Conservation (phyloP, 2,888 invertebrate species). For the Nomada fucata region DNA sequence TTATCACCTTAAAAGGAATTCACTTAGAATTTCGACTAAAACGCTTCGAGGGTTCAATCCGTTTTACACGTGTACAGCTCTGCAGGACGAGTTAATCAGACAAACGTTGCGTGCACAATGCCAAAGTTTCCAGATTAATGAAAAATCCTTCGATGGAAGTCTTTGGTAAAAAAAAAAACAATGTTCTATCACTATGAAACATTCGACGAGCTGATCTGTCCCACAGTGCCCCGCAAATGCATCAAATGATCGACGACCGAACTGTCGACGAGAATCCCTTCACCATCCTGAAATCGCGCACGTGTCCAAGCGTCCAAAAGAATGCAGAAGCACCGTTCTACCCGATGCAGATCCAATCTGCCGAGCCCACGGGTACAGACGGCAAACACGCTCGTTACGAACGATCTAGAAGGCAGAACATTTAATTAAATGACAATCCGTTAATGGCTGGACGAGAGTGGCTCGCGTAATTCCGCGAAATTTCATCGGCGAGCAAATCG, state of each 20-base stretch:
- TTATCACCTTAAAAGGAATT: too few relatives aligned
- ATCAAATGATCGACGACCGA: not conserved
- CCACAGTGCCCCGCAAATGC: too few relatives aligned
- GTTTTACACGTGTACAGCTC: too few relatives aligned
- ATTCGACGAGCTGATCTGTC: too few relatives aligned
- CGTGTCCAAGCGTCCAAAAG: not conserved
- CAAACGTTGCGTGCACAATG: too few relatives aligned
- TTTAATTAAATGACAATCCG: slow-evolving; percentile 66
- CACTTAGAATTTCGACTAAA: too few relatives aligned
- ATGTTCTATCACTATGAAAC: too few relatives aligned
- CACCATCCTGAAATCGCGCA: not conserved
- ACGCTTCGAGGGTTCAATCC: too few relatives aligned
- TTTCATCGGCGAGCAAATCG: slow-evolving; percentile 57
- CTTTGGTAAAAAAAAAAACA: too few relatives aligned
- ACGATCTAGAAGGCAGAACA: slow-evolving; percentile 31
- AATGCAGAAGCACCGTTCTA: not conserved
- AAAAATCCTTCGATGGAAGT: too few relatives aligned
- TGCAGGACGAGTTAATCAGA: too few relatives aligned
- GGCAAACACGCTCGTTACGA: slow-evolving; percentile 25
- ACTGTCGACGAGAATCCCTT: not conserved
- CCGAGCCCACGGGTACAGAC: not conserved
- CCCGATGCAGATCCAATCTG: slow-evolving; percentile 4
- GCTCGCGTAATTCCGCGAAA: slow-evolving; percentile 52
- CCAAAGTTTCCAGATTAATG: too few relatives aligned
- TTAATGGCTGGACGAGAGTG: slow-evolving; percentile 44